Conservation (phyloP, 2,113 vertebrate genomes). For the Apeltes quadracus region DNA sequence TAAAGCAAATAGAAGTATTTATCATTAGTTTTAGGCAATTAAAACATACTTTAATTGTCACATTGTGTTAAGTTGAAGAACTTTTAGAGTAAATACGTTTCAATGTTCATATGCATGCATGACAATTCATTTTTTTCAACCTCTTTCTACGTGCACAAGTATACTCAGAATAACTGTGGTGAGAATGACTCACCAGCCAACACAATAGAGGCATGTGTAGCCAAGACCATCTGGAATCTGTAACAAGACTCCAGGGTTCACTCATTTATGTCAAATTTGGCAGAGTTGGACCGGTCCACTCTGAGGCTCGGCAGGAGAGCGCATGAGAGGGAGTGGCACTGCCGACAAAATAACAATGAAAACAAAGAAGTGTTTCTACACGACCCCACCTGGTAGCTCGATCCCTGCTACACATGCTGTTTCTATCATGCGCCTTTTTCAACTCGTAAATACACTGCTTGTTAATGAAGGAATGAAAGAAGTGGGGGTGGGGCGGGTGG, state of each 20-base stretch:
- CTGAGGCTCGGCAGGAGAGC: too few relatives aligned
- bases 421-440: slow-evolving; percentile 18
- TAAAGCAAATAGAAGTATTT: too few relatives aligned
- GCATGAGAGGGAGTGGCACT: too few relatives aligned
- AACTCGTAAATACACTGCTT: slow-evolving; percentile 55
- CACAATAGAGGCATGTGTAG: slow-evolving; percentile 18
- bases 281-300: too few relatives aligned
- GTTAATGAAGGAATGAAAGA: slow-evolving; percentile 55
- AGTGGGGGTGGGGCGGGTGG: not conserved
- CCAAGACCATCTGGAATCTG: slow-evolving; percentile 7
- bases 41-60: not conserved
- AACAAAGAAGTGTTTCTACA: not conserved
- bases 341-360: too few relatives aligned
- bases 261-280: slow-evolving; percentile 12
- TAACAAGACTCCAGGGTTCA: slow-evolving; percentile 10
- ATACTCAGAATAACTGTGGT: slow-evolving; percentile 10
- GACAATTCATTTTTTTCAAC: not conserved
- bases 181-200: slow-evolving; percentile 29
- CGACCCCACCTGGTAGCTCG: too few relatives aligned
- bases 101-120: not conserved
- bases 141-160: not conserved
- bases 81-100: not conserved
- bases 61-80: not conserved
- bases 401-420: not conserved
- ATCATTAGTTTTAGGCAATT: not conserved